A percentile compares a stretch with the other conserved stretches of the same genome.
These are phyloP conservation scores for Cyprinodon diabolis DNA, from an alignment of 2,797 vertebrate species.

Conservation along the genomic window DNA sequence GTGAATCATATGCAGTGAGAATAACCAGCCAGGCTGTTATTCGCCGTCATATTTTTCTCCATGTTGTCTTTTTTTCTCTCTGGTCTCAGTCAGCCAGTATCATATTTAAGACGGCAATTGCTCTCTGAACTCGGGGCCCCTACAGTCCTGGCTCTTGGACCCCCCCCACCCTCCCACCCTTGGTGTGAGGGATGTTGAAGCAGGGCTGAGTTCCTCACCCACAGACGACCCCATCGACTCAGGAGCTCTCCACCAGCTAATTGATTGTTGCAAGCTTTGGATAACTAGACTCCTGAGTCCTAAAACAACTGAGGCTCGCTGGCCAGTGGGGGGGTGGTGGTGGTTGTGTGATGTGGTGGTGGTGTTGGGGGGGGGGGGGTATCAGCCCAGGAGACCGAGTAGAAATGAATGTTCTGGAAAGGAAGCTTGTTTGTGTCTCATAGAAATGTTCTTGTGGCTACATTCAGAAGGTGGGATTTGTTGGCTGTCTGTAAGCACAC, in stretches of 20 bases:
- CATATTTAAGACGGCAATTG: conserved; percentile 52
- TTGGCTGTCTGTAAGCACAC: background rate
- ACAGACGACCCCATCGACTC: conserved; percentile 57
- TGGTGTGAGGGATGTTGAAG: conserved; percentile 51
- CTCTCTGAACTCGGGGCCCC: conserved; percentile 35
- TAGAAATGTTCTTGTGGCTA: conserved; percentile 48
- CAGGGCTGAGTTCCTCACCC: conserved; percentile 59
- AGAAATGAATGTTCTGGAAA: conserved; percentile 51
- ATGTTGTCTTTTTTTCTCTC: conserved; percentile 17
- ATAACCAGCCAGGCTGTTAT: conserved; percentile 47
- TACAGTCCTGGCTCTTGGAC: conserved; percentile 17
- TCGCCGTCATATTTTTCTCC: conserved; percentile 36
- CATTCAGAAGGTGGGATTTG: conserved; percentile 31
- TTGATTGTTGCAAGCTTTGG: conserved; percentile 71
- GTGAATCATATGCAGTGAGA: conserved; percentile 35
- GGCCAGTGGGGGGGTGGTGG: conserved; percentile 28
- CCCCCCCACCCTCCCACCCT: conserved; percentile 25
- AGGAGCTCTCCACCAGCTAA: conserved; percentile 48
- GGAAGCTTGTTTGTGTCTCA: conserved; percentile 42
- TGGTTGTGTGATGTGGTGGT: background rate
- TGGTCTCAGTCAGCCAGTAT: conserved; percentile 37
- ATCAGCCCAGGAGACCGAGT: conserved; percentile 61
- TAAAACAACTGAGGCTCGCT: conserved; percentile 58
- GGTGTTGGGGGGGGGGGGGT: conserved; percentile 18
- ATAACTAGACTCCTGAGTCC: conserved; percentile 72